Conservation (phyloP, 2,888 invertebrate genomes). For the Epistrophe eligans region DNA sequence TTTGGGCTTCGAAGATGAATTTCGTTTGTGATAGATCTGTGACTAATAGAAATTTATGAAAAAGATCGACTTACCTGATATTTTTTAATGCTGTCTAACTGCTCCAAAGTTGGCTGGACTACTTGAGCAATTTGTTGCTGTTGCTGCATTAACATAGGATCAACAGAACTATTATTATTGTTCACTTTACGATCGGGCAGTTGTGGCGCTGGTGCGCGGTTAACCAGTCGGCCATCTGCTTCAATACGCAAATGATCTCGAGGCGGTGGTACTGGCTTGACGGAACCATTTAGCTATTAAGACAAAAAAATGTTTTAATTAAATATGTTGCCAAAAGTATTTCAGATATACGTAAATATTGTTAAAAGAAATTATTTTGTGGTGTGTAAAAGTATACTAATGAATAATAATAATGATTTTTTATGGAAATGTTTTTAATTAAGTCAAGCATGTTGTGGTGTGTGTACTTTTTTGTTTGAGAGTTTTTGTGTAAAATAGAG, state of each 20-base stretch:
- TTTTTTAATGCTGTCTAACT: slow-evolving; percentile 95
- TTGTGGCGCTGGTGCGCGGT: slow-evolving; percentile 88
- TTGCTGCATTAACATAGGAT: slow-evolving; percentile 81
- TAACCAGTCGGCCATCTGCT: slow-evolving; percentile 86
- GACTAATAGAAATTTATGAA: not conserved
- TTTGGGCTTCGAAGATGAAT: not conserved
- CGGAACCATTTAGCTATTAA: slow-evolving; percentile 82
- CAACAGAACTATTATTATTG: slow-evolving; percentile 79
- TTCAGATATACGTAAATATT: not conserved
- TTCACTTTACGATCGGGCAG: slow-evolving; percentile 87
- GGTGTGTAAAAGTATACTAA: not conserved
- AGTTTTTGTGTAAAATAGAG: not conserved
- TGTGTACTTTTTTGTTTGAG: not conserved
- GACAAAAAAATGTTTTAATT: not conserved
- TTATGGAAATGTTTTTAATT: not conserved
- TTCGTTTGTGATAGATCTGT: not conserved
- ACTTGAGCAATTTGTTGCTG: slow-evolving; percentile 83
- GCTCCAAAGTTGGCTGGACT: slow-evolving; percentile 91
- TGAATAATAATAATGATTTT: not conserved
- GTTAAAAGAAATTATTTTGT: not conserved
- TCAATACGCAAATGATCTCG: slow-evolving; percentile 88
- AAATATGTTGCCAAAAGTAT: not conserved
- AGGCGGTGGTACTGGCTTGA: slow-evolving; percentile 85
- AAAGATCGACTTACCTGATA: slow-evolving; percentile 89
- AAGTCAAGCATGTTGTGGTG: not conserved